phyloP scores from a whole-genome alignment of 2,888 invertebrate species.

The Strigamia transsilvanica region DNA sequence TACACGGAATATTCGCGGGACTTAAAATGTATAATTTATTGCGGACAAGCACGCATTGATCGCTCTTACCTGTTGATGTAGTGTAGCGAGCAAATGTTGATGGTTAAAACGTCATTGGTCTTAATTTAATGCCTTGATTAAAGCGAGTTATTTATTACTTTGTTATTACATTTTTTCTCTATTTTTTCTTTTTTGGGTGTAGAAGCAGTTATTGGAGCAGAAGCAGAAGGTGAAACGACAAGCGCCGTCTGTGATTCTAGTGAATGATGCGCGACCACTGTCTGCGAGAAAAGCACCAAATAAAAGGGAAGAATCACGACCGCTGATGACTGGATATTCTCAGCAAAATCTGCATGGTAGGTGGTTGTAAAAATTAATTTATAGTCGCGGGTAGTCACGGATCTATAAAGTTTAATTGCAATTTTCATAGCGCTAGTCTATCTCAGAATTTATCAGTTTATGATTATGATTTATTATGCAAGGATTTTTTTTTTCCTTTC shows the following conservation, averaged over 20 bases:
- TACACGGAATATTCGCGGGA: neutral
- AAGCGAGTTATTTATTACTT: neutral
- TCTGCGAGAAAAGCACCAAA: slow-evolving; percentile 56
- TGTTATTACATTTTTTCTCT: neutral
- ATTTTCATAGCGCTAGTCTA: neutral
- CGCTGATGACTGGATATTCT: slow-evolving; percentile 53
- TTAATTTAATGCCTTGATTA: neutral
- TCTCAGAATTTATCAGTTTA: neutral
- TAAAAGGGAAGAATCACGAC: slow-evolving; percentile 51
- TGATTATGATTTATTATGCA: slow-evolving; percentile 1
- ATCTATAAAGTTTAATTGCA: neutral
- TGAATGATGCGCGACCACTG: slow-evolving; percentile 72
- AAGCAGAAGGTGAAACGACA: slow-evolving; percentile 88
- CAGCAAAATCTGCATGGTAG: slow-evolving; percentile 53
- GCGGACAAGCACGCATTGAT: neutral
- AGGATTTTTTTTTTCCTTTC: too few relatives aligned
- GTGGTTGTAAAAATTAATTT: slow-evolving; percentile 33
- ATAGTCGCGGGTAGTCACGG: neutral
- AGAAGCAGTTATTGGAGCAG: slow-evolving; percentile 87
- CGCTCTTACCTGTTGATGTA: slow-evolving; percentile 17
- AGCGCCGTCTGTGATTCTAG: slow-evolving; percentile 70
- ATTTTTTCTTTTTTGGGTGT: slow-evolving; percentile 59
- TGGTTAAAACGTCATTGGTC: neutral
- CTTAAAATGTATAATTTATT: slow-evolving; percentile 12
- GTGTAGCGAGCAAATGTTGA: neutral